These are phyloP conservation scores for Semotilus atromaculatus DNA, from an alignment of 2,797 vertebrate species.

Conservation along the genomic window DNA sequence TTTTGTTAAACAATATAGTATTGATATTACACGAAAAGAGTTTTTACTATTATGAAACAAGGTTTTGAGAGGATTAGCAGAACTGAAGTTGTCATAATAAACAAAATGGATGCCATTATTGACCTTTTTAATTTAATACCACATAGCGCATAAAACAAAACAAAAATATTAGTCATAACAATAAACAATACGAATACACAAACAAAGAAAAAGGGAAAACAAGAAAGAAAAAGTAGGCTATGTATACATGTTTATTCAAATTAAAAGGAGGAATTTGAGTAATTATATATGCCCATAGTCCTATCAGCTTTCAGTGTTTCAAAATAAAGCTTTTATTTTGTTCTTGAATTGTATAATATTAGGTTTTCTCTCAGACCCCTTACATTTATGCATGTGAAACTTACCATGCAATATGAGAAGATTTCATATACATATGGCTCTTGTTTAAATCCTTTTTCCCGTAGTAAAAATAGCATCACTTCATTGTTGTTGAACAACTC, in stretches of 20 bases:
- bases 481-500: not conserved
- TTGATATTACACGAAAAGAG: not conserved
- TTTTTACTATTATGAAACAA: not conserved
- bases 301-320: not conserved
- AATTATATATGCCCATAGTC: not conserved
- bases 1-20: no score
- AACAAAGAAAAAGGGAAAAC: not conserved
- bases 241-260: not conserved
- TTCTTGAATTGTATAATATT: not conserved
- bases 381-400: not conserved
- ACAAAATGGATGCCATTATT: no score
- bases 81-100: no score
- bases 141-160: no score
- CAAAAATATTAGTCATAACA: not conserved
- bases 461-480: not conserved
- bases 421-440: not conserved
- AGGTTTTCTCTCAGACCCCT: not conserved
- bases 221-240: not conserved
- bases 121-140: no score
- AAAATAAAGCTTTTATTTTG: not conserved
- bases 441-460: not conserved
- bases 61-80: no score
- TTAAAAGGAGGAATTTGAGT: not conserved
- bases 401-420: not conserved
- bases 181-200: not conserved